Percentiles rank a stretch among this genome's conserved stretches.
These are phyloP conservation scores for Agrochola circellaris DNA, from an alignment of 2,888 invertebrate species.

Conservation along the genomic window DNA sequence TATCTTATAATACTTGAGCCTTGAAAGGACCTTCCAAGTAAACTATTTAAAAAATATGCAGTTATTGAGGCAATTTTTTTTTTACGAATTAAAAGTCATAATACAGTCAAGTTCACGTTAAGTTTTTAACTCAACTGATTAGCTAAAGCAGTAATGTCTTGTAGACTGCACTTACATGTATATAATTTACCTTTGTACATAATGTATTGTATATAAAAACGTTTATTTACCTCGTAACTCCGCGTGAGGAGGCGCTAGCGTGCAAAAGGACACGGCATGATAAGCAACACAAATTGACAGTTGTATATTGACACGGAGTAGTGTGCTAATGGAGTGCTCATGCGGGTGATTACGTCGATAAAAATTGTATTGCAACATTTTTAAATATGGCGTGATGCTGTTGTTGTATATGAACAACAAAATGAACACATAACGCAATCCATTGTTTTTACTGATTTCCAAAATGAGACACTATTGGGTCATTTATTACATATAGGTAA, in stretches of 20 bases:
- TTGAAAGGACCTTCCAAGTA: background rate
- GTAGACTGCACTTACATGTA: conserved; percentile 28
- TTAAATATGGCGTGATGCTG: background rate
- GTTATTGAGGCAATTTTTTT: background rate
- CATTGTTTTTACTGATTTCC: background rate
- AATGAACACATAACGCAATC: background rate
- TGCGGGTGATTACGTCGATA: background rate
- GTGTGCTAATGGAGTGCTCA: conserved; percentile 44
- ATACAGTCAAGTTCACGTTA: background rate
- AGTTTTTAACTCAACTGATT: conserved; percentile 3
- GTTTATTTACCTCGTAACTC: conserved; percentile 89
- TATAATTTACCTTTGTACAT: conserved; percentile 33
- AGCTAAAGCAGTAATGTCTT: conserved; percentile 13
- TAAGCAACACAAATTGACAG: conserved; percentile 81
- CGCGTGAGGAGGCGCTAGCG: conserved; percentile 90
- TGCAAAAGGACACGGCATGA: conserved; percentile 88
- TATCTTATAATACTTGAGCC: background rate
- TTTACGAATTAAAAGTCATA: background rate
- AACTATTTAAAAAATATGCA: background rate
- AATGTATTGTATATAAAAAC: conserved; percentile 60
- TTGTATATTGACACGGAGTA: conserved; percentile 50
- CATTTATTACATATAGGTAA: background rate
- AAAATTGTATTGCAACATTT: background rate
- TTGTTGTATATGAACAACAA: background rate
- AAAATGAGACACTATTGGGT: background rate